Conservation (phyloP, 2,888 invertebrate species). For the Gisinianus flammeolus region DNA sequence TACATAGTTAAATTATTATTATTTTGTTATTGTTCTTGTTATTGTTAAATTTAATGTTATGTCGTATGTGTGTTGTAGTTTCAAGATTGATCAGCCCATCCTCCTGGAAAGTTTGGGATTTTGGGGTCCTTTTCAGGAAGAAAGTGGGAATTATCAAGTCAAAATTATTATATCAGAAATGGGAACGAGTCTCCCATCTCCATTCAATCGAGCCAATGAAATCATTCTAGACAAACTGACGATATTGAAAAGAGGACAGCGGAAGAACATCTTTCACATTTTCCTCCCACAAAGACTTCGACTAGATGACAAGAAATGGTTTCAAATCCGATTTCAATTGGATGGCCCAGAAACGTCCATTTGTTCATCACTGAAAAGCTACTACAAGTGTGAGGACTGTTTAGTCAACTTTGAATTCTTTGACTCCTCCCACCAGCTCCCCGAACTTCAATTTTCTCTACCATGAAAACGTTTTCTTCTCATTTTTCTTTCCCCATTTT, state of each 20-base stretch:
- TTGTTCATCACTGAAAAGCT: not conserved
- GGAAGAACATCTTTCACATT: not conserved
- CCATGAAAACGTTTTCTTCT: not conserved
- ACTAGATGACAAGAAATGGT: not conserved
- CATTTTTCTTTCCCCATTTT: not conserved
- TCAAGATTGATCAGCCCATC: not conserved
- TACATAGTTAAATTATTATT: not conserved
- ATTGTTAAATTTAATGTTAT: too few species aligned
- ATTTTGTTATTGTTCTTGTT: too few species aligned
- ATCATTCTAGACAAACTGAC: not conserved
- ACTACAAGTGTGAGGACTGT: not conserved
- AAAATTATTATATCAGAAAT: conserved; percentile 14
- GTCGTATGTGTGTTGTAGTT: too few species aligned
- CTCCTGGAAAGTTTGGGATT: conserved; percentile 9
- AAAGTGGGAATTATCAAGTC: not conserved
- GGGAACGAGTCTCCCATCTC: not conserved
- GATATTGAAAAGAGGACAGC: not conserved
- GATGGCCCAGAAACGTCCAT: conserved; percentile 30
- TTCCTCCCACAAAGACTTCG: not conserved
- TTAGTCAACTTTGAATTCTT: conserved; percentile 23
- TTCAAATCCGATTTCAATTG: conserved; percentile 20
- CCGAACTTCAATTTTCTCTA: conserved; percentile 4
- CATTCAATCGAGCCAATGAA: not conserved
- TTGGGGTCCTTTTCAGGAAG: conserved; percentile 23
- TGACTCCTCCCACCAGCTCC: conserved; percentile 26